Base-by-base conservation (phyloP, 2,888 invertebrate species). In the Hartigia nigra region DNA sequence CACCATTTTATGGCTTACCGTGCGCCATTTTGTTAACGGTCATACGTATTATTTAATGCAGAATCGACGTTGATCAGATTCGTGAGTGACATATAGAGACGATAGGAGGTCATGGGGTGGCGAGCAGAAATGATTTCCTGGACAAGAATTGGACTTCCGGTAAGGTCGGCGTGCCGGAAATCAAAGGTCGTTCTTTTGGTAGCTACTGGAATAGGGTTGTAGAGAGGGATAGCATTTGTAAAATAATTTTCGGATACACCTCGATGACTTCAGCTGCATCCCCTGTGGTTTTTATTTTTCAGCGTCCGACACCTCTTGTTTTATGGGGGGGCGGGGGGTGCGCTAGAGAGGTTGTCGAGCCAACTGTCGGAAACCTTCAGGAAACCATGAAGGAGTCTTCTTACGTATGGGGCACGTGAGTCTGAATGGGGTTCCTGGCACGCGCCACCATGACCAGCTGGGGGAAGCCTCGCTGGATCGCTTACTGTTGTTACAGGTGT, bases 141-240 rank as follows among this genome's bases (percentile, higher is more conserved):
- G 55, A 55, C 55, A 55, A 23, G 55, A 14, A 55, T 23, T 55
- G 55, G 55, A 23, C 55, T 55, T 55, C 55, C 55, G 55, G 55
- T 84, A 81, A 84, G 86, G 84, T 84, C 82, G 82, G 79, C 76
- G 69, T 81, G 69, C 86, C 84, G 87, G 86, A 87, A 87, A 85
- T 87, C 85, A 88, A 84, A 81, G 78, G 83, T 55, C 55, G 23
- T 9, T 23, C 55, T 1, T 55, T 23, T 1, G 55, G 55, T 23
- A 55, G 23, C 23, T 9, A 55, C 55, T 55, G 55, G 9, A 9
- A 55, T 9, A 23, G 55, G 55, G 9, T 23, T 55, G 55, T 23
- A 23, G 23, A 23, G 23, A 23, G 9, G 55, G 23, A 55, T 55
- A 55, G 23, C 23, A 55, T 55, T 55, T 55, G 23, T 55, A 23